Evolutionary conservation across 1,140 invertebrate genomes (phyloP).

Genomic region (Monochamus saltuarius): DNA sequence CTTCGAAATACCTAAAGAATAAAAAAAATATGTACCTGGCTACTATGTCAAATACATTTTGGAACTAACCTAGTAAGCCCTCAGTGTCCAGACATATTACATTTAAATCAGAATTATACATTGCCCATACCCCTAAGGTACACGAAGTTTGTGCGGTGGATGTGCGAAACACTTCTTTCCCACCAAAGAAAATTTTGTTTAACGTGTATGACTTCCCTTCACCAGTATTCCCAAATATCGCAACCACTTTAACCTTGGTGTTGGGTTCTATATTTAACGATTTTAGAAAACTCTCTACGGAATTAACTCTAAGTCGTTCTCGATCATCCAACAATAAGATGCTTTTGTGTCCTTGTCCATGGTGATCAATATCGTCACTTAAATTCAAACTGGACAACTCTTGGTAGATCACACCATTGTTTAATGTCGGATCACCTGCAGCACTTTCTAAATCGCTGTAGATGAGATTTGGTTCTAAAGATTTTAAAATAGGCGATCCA

Average conservation of each 20-base stretch:
- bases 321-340: slow-evolving; percentile 36
- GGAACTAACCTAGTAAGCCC: slow-evolving; percentile 56
- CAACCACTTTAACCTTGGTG: slow-evolving; percentile 72
- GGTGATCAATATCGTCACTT: slow-evolving; percentile 20
- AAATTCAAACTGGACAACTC: slow-evolving; percentile 16
- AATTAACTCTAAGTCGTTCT: slow-evolving; percentile 33
- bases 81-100: slow-evolving; percentile 81
- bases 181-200: slow-evolving; percentile 79
- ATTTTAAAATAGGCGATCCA: slow-evolving; percentile 25
- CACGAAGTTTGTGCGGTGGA: slow-evolving; percentile 72
- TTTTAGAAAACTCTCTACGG: slow-evolving; percentile 34
- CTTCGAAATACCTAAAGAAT: slow-evolving; percentile 56
- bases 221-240: slow-evolving; percentile 85
- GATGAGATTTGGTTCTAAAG: slow-evolving; percentile 32
- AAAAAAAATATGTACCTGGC: background rate
- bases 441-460: background rate
- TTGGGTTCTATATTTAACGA: slow-evolving; percentile 31
- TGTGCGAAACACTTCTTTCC: slow-evolving; percentile 73
- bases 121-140: slow-evolving; percentile 80
- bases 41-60: background rate
- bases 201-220: slow-evolving; percentile 84
- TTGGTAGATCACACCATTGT: background rate
- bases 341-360: slow-evolving; percentile 22
- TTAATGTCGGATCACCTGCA: slow-evolving; percentile 1
- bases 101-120: slow-evolving; percentile 66